Evolutionary conservation across 2,888 invertebrate species (phyloP), one percentile per base, ranked within the genome.

Genomic region (Drosophila phalerata): DNA sequence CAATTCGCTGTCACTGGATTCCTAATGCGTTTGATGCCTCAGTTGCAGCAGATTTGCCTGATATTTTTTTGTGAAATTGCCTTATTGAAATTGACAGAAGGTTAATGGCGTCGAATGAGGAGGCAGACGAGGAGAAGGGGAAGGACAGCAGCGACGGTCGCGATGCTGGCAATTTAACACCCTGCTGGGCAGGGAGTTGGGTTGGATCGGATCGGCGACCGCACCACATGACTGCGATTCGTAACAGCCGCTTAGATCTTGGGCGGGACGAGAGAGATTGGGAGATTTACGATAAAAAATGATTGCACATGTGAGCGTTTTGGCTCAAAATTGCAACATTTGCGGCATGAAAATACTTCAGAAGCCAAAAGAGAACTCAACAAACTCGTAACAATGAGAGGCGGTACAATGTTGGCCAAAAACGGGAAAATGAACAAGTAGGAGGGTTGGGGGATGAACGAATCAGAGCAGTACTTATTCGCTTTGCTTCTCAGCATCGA

Each of bases 251-350:
- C 66, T 79, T 69, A 82, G 85, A 66, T 62, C 42, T 63, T 40
- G 13, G 19, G 22, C 11, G 49, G 47, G 62, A 32, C 45, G 19
- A 22, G 17, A 51, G 42, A 47, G 28, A 47, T 47, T 15, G 55
- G 10, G 49, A 83, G 83, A 83, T 83, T 83, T 88, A 83, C 89
- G 84, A 85, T 85, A 85, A 85, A 85, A 85, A 85, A 85, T 89
- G 88, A 89, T 81, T 85, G 88, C 84, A 85, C 89, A 85, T 85
- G 88, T 84, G 87, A 84, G 81, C 74, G 86, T 74, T 77, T 51
- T 51, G 85, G 70, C 64, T 86, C 63, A 69, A 88, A 80, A 86
- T 85, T 86, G 90, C 90, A 90, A 77, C 90, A 86, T 86, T 89
- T 88, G 90, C 86, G 81, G 86, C 90, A 83, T 88, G 81, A 84